These are phyloP conservation scores for Chloropsis hardwickii DNA, from an alignment of 2,113 vertebrate genomes.

Conservation along the genomic window DNA sequence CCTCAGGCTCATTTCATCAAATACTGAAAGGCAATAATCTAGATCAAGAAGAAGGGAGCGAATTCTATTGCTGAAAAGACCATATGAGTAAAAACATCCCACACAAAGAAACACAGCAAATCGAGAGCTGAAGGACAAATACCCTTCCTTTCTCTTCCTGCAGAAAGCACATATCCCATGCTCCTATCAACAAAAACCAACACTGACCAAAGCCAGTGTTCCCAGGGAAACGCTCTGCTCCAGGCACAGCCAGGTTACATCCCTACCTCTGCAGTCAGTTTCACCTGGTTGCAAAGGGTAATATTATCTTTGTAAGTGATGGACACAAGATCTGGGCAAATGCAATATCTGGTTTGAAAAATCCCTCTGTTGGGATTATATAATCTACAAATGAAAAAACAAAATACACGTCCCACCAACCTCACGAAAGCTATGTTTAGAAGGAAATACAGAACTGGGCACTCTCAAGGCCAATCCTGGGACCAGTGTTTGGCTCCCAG, in stretches of 20 bases:
- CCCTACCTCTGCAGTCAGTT: neutral
- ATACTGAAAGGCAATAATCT: neutral
- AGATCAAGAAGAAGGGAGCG: neutral
- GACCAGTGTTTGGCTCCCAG: neutral
- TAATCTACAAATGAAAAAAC: neutral
- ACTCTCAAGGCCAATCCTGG: neutral
- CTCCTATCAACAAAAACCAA: neutral
- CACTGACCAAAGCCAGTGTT: neutral
- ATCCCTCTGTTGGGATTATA: neutral
- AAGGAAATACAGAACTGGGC: neutral
- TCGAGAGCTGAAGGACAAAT: neutral
- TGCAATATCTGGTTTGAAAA: neutral
- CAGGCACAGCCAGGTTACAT: neutral
- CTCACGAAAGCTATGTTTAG: fast-evolving
- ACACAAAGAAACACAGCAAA: neutral
- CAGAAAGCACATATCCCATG: neutral
- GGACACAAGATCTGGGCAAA: neutral
- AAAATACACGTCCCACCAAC: neutral
- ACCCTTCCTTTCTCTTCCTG: neutral
- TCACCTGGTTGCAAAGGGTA: neutral
- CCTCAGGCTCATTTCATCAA: neutral
- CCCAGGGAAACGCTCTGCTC: neutral
- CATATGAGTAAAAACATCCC: neutral
- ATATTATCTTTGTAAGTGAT: neutral
- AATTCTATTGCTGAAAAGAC: neutral